Evolutionary conservation across 2,113 vertebrate genomes (phyloP).

Genomic region (Calcarius ornatus): DNA sequence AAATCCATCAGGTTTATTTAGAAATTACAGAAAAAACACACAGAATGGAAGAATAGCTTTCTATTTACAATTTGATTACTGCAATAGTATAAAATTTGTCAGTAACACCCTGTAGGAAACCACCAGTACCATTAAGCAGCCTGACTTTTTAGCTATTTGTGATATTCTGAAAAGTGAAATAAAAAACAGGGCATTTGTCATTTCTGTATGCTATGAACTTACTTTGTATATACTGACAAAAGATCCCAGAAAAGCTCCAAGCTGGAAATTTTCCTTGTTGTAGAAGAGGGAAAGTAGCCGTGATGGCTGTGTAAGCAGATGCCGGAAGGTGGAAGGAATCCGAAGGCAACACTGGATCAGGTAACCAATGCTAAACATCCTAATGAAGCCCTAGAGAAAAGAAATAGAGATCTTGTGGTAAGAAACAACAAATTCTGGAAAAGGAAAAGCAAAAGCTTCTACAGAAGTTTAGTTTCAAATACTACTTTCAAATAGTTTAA

Average conservation of each 20-base stretch:
- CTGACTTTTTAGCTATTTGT: background rate
- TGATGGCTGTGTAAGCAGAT: constrained; percentile 92
- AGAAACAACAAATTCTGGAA: background rate
- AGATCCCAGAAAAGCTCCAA: constrained; percentile 94
- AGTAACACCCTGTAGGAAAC: background rate
- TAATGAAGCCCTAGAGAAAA: constrained; percentile 86
- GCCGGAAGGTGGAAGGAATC: constrained; percentile 90
- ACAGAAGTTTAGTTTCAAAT: too few relatives aligned
- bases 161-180: background rate
- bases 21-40: background rate
- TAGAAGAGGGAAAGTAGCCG: constrained; percentile 91
- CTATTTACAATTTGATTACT: background rate
- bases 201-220: constrained; percentile 25
- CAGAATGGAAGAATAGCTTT: background rate
- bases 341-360: constrained; percentile 97
- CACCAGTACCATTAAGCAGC: background rate
- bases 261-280: constrained; percentile 98
- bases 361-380: constrained; percentile 98
- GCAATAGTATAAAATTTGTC: background rate
- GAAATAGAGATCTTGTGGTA: background rate
- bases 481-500: background rate
- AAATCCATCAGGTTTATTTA: background rate
- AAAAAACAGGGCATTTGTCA: background rate
- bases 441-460: background rate
- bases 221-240: constrained; percentile 99